A percentile compares a stretch with the other conserved stretches of the same genome.
phyloP scores from a whole-genome alignment of 2,888 invertebrate genomes.

The Platycheirus rosarum region DNA sequence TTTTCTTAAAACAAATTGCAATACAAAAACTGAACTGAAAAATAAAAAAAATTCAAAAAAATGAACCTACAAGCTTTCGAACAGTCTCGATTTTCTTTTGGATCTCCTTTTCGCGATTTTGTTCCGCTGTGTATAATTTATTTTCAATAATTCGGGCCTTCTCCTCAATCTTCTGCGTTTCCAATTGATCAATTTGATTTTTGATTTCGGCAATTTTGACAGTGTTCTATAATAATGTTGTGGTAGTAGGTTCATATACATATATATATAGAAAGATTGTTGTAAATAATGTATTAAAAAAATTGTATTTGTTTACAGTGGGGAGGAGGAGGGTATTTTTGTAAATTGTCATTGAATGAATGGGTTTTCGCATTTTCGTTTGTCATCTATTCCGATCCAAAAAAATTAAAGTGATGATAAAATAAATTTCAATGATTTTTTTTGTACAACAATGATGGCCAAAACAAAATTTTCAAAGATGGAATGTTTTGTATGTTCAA shows the following conservation, averaged over 20 bases:
- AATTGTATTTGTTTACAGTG: slow-evolving; percentile 41
- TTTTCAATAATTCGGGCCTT: slow-evolving; percentile 88
- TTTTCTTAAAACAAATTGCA: slow-evolving; percentile 22
- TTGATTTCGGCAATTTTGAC: slow-evolving; percentile 88
- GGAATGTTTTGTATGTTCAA: slow-evolving; percentile 21
- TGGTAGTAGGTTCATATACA: slow-evolving; percentile 41
- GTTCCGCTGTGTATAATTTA: slow-evolving; percentile 91
- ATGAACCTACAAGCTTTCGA: slow-evolving; percentile 90
- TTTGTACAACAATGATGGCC: slow-evolving; percentile 5
- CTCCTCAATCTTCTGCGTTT: slow-evolving; percentile 86
- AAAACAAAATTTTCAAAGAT: not conserved
- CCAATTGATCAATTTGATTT: slow-evolving; percentile 84
- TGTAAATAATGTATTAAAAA: slow-evolving; percentile 31
- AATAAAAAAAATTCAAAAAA: slow-evolving; percentile 53
- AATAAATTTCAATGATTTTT: slow-evolving; percentile 22
- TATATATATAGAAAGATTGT: not conserved
- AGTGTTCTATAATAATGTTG: slow-evolving; percentile 84
- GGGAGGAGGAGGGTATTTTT: slow-evolving; percentile 19
- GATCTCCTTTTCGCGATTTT: slow-evolving; percentile 92
- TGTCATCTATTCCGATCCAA: slow-evolving; percentile 62
- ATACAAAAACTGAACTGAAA: slow-evolving; percentile 36
- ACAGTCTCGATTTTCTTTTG: slow-evolving; percentile 93
- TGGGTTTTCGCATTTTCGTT: slow-evolving; percentile 58
- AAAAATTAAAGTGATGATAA: slow-evolving; percentile 12
- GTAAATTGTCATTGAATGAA: slow-evolving; percentile 2